phyloP scores from a whole-genome alignment of 2,113 vertebrate genomes.

The Microcebus ravelobensis region DNA sequence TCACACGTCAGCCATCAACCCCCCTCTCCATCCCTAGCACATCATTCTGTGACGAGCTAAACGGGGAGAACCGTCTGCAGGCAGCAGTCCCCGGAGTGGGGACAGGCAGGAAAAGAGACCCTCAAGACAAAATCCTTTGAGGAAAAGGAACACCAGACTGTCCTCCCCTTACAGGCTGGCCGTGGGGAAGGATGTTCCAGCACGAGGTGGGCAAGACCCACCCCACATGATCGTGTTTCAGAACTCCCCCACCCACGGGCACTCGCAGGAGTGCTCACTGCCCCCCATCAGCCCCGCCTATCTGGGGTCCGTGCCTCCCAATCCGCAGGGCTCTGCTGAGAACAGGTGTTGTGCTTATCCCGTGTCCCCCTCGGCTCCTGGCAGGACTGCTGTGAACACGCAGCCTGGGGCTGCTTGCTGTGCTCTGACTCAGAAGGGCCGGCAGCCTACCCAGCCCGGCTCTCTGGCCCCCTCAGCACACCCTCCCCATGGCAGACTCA shows the following conservation, averaged over 20 bases:
- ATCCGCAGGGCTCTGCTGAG: not conserved
- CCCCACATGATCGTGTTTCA: fast-evolving
- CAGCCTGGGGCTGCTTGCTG: fast-evolving
- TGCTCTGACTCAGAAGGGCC: not conserved
- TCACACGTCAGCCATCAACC: not conserved
- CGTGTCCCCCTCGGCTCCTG: not conserved
- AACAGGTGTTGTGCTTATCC: fast-evolving
- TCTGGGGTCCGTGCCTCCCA: no score
- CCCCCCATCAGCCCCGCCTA: not conserved
- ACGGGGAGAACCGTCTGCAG: not conserved
- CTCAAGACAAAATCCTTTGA: not conserved
- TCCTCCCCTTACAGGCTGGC: fast-evolving
- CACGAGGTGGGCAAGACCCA: not conserved
- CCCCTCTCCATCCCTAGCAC: not conserved
- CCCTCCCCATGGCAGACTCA: not conserved
- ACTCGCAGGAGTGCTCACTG: not conserved
- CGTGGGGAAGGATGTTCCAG: fast-evolving
- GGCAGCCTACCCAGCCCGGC: not conserved
- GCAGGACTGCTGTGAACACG: not conserved
- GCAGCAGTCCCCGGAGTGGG: not conserved
- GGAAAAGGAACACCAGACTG: not conserved
- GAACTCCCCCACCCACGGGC: not conserved
- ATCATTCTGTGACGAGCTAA: fast-evolving
- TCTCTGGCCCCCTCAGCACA: not conserved
- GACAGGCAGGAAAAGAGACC: not conserved